phyloP scores from a whole-genome alignment of 2,797 vertebrate genomes.

The Mergus octosetaceus region DNA sequence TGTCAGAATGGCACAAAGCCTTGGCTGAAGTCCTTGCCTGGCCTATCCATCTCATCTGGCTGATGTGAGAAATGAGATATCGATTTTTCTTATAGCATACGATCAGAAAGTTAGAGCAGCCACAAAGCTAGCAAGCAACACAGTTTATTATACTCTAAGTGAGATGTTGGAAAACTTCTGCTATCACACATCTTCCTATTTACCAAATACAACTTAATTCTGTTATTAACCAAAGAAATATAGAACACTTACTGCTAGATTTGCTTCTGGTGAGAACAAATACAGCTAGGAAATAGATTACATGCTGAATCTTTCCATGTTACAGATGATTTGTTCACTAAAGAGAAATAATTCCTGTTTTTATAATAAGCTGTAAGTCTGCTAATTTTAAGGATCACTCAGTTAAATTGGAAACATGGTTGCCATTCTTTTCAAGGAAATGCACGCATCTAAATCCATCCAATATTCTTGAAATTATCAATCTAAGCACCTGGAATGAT shows the following conservation, averaged over 20 bases:
- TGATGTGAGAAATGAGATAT: slow-evolving; percentile 85
- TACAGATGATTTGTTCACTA: neutral
- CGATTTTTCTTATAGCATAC: slow-evolving; percentile 77
- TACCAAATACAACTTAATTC: slow-evolving; percentile 33
- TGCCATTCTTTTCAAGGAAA: neutral
- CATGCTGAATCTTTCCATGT: neutral
- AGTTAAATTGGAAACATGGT: neutral
- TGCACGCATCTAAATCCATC: neutral
- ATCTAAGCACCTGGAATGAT: neutral
- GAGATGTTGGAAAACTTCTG: slow-evolving; percentile 54
- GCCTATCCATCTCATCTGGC: slow-evolving; percentile 74
- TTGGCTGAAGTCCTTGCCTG: slow-evolving; percentile 69
- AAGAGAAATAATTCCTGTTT: neutral
- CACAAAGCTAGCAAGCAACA: slow-evolving; percentile 45
- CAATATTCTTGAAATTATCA: neutral
- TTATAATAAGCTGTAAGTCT: neutral
- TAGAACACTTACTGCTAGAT: neutral
- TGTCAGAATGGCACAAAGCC: slow-evolving; percentile 68
- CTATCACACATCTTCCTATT: slow-evolving; percentile 18
- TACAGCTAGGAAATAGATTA: neutral
- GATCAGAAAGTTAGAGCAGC: slow-evolving; percentile 75
- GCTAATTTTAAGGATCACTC: neutral
- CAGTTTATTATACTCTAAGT: slow-evolving; percentile 41
- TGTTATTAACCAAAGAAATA: slow-evolving; percentile 4
- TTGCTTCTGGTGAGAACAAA: neutral